Evolutionary conservation across 2,797 vertebrate species (phyloP).

Genomic region (Eulemur rubriventer): DNA sequence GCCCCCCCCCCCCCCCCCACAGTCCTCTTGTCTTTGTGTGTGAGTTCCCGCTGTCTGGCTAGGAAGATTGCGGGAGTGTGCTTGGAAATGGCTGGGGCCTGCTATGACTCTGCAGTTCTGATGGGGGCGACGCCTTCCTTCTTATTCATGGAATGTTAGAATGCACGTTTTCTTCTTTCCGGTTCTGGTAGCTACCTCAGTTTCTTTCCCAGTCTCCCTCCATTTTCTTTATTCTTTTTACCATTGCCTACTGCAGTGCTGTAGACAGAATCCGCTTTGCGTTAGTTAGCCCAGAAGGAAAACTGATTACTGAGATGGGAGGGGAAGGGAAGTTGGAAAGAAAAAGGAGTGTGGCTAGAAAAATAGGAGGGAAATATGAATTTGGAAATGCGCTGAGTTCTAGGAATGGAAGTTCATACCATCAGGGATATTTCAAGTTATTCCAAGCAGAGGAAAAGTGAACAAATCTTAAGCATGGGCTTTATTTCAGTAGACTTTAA

Average conservation of each 20-base stretch:
- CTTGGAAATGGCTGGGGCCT: slow-evolving; percentile 77
- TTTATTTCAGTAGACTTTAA: slow-evolving; percentile 27
- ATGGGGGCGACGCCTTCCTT: slow-evolving; percentile 86
- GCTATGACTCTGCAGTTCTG: slow-evolving; percentile 90
- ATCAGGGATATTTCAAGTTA: neutral
- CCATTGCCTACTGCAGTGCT: neutral
- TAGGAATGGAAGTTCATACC: neutral
- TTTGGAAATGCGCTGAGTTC: neutral
- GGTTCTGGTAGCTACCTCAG: slow-evolving; percentile 49
- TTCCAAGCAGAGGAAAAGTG: neutral
- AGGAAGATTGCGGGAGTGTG: slow-evolving; percentile 70
- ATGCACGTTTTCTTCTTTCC: slow-evolving; percentile 60
- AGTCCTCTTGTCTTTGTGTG: slow-evolving; percentile 68
- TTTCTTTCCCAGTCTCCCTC: slow-evolving; percentile 42
- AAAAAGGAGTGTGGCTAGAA: slow-evolving; percentile 25
- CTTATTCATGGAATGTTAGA: slow-evolving; percentile 59
- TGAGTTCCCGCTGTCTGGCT: slow-evolving; percentile 67
- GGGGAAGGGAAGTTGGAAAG: slow-evolving; percentile 18
- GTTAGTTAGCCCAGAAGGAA: slow-evolving; percentile 25
- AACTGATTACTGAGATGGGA: slow-evolving; percentile 34
- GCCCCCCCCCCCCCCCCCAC: slow-evolving; percentile 15
- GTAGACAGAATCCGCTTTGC: neutral
- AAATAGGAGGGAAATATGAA: slow-evolving; percentile 61
- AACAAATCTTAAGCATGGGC: neutral
- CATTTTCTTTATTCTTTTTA: slow-evolving; percentile 20